phyloP scores from a whole-genome alignment of 2,797 vertebrate genomes.

The Melopsittacus undulatus region DNA sequence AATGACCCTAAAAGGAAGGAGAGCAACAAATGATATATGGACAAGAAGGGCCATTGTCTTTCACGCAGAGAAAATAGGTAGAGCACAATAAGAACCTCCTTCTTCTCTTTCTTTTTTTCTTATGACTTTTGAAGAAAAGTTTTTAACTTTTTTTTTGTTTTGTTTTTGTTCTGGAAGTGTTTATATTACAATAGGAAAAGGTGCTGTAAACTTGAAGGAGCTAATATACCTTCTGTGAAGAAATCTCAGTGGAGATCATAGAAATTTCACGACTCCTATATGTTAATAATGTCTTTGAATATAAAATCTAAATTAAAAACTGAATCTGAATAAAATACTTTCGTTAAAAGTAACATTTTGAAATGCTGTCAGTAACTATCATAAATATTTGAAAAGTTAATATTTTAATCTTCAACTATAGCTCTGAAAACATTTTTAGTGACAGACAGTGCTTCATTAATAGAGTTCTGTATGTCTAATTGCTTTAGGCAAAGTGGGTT shows the following conservation, averaged over 20 bases:
- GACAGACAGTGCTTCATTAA: slow-evolving; percentile 85
- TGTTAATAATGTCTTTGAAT: slow-evolving; percentile 80
- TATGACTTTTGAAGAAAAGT: slow-evolving; percentile 10
- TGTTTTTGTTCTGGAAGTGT: neutral
- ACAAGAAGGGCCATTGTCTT: neutral
- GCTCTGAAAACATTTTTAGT: slow-evolving; percentile 82
- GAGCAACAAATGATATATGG: neutral
- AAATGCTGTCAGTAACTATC: slow-evolving; percentile 83
- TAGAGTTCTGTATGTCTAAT: slow-evolving; percentile 86
- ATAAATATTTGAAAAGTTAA: slow-evolving; percentile 86
- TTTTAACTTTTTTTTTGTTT: neutral
- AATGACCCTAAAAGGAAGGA: slow-evolving; percentile 30
- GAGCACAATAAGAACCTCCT: neutral
- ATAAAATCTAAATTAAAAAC: slow-evolving; percentile 83
- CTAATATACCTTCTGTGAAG: slow-evolving; percentile 60
- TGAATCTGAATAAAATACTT: slow-evolving; percentile 79
- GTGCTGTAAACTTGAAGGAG: slow-evolving; percentile 66
- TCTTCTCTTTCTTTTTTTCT: neutral
- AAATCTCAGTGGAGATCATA: slow-evolving; percentile 69
- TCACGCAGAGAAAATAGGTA: neutral
- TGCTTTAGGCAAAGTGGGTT: slow-evolving; percentile 82
- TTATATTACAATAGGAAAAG: slow-evolving; percentile 49
- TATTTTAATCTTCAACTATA: slow-evolving; percentile 82
- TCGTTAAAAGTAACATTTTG: slow-evolving; percentile 83
- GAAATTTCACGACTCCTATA: slow-evolving; percentile 67